Base-by-base conservation (phyloP, 2,797 vertebrate genomes). In the Myiotriccus ornatus region DNA sequence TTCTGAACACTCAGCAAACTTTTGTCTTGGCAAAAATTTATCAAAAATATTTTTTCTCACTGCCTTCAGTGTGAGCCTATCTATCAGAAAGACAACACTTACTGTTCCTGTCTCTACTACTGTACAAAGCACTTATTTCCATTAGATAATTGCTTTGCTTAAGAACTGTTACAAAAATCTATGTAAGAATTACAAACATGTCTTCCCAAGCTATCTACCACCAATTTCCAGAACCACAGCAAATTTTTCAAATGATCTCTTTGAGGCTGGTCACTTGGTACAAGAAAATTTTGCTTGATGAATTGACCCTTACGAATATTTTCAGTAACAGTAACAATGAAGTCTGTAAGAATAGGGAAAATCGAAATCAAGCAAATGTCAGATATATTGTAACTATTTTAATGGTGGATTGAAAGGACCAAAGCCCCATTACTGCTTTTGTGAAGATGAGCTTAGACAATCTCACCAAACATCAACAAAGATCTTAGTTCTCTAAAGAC, bases 1-100 rank as follows among this genome's bases (percentile, higher is more conserved):
- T 92, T 90, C 23, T 15, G 44, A 85, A 64, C 78, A 70, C 67
- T 83, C 62, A 86, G 83, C 65, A 93, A 97, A 86, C 64, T 88
- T 86, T 32, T 84, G 57, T 60, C 89, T 77, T 30, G 47, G 71
- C 35, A 78, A 83, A 85, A 69, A 95, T 84, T 47, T 73, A 96
- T 94, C 63, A 85, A 15, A 64, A 65, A 69, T 7, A 59, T 37
- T 62, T 91, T 93, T 86, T 64, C 46, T 74, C 23, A 32, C 20
- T 39, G 7, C 43, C 70, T 80, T 63, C 50, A 39, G 41, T 5
- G 25, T 8, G 23, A 79, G 44, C 44, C 55, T 32, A 46, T 17
- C 73, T 18, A 6, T 65, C 22, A 70, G 80, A 85, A 76, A 18
- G 39, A 41, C 32, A 68, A 73, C 62, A 56, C 47, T 78, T 57